phyloP scores from a whole-genome alignment of 2,888 invertebrate species.

The Sinelater perroti region DNA sequence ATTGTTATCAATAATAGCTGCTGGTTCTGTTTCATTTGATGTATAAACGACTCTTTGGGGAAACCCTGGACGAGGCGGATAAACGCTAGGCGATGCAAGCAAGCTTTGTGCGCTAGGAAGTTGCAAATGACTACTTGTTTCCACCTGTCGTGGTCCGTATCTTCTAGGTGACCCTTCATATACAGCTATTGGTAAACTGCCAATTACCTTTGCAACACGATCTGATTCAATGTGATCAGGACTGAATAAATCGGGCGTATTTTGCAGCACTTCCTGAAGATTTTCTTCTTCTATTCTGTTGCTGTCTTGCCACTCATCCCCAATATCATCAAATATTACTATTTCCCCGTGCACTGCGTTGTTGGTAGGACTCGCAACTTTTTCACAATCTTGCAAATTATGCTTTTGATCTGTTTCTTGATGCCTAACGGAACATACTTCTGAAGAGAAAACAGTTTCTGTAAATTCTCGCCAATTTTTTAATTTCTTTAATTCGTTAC shows the following conservation, averaged over 20 bases:
- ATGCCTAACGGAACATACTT: slow-evolving; percentile 68
- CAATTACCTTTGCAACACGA: slow-evolving; percentile 74
- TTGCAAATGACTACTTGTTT: slow-evolving; percentile 62
- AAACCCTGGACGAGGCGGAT: slow-evolving; percentile 86
- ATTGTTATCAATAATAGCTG: slow-evolving; percentile 52
- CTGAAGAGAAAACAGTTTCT: slow-evolving; percentile 70
- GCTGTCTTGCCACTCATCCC: slow-evolving; percentile 81
- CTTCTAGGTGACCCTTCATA: slow-evolving; percentile 91
- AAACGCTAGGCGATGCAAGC: slow-evolving; percentile 71
- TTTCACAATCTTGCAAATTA: slow-evolving; percentile 58
- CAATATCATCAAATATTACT: slow-evolving; percentile 87
- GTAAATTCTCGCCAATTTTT: slow-evolving; percentile 66
- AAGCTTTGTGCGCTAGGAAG: slow-evolving; percentile 67
- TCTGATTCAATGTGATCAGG: slow-evolving; percentile 54
- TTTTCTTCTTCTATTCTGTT: slow-evolving; percentile 43
- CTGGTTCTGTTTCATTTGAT: slow-evolving; percentile 56
- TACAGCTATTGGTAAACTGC: slow-evolving; percentile 89
- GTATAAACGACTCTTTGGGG: slow-evolving; percentile 72
- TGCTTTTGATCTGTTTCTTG: slow-evolving; percentile 56
- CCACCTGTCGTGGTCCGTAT: slow-evolving; percentile 73
- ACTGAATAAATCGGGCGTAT: slow-evolving; percentile 51
- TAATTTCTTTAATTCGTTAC: slow-evolving; percentile 55
- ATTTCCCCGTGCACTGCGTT: slow-evolving; percentile 78
- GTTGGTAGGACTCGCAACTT: slow-evolving; percentile 67
- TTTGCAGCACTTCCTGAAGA: slow-evolving; percentile 40